phyloP scores from a whole-genome alignment of 2,888 invertebrate species.

The Chelonus formosanus region DNA sequence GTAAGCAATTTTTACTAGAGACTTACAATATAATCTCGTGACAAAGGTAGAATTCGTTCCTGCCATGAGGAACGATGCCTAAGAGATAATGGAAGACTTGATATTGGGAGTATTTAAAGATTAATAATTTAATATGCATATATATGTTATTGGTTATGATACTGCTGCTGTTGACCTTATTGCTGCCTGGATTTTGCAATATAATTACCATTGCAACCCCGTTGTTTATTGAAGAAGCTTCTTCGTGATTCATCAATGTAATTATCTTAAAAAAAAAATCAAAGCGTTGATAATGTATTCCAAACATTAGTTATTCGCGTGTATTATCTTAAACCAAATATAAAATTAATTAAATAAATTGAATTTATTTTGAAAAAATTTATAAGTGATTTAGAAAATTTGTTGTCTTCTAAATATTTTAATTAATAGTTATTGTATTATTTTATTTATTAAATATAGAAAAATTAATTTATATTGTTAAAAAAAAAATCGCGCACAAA shows the following conservation, averaged over 20 bases:
- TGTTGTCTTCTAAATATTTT: too few relatives aligned
- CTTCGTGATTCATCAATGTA: too few relatives aligned
- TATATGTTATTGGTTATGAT: conserved; percentile 15
- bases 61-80: too few relatives aligned
- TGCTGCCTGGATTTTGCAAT: conserved; percentile 29
- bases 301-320: too few relatives aligned
- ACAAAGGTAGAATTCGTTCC: conserved; percentile 24
- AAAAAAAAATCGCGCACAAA: conserved; percentile 34
- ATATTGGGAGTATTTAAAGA: conserved; percentile 1
- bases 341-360: too few relatives aligned
- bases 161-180: conserved; percentile 32
- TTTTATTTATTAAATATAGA: background rate
- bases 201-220: background rate
- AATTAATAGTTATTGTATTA: background rate
- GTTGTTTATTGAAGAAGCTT: too few relatives aligned
- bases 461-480: conserved; percentile 2
- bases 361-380: too few relatives aligned
- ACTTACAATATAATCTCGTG: conserved; percentile 22
- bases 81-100: background rate
- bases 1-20: conserved; percentile 6
- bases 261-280: too few relatives aligned
- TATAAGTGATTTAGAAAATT: too few relatives aligned
- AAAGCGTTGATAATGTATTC: too few relatives aligned
- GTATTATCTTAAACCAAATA: too few relatives aligned
- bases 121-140: conserved; percentile 1